A percentile compares a stretch with the other conserved stretches of the same genome.
phyloP scores from a whole-genome alignment of 1,140 invertebrate genomes.

The Zophobas atratus region DNA sequence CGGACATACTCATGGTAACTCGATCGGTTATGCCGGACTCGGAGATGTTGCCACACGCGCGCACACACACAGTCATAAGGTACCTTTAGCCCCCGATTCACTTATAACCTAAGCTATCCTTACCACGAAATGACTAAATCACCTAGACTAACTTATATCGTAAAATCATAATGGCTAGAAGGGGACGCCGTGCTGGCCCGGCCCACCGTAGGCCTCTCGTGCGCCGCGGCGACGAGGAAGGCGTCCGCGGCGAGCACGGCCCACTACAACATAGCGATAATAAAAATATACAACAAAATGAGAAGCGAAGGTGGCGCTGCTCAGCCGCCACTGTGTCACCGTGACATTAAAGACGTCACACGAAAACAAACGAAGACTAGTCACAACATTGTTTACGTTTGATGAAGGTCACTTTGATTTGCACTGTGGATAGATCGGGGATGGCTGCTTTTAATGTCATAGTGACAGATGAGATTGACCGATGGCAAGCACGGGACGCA shows the following conservation, averaged over 20 bases:
- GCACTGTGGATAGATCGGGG: slow-evolving; percentile 21
- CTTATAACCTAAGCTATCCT: slow-evolving; percentile 17
- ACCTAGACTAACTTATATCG: slow-evolving; percentile 20
- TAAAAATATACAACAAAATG: slow-evolving; percentile 10
- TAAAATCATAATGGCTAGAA: slow-evolving; percentile 36
- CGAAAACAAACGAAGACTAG: slow-evolving; percentile 23
- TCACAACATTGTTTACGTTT: slow-evolving; percentile 41
- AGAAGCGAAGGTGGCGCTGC: neutral
- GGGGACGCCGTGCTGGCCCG: neutral
- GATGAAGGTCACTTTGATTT: slow-evolving; percentile 39
- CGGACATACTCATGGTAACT: slow-evolving; percentile 27
- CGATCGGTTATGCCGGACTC: slow-evolving; percentile 19
- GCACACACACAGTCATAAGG: slow-evolving; percentile 34
- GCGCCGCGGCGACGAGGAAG: neutral
- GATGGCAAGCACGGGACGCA: slow-evolving; percentile 32
- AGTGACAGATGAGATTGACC: slow-evolving; percentile 33
- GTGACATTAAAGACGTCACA: slow-evolving; percentile 11
- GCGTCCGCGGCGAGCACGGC: neutral
- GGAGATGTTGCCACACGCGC: slow-evolving; percentile 25
- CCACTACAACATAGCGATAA: neutral
- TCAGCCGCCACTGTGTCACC: neutral
- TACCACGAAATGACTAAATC: slow-evolving; percentile 38
- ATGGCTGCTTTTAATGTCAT: slow-evolving; percentile 14
- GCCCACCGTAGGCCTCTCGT: slow-evolving; percentile 11
- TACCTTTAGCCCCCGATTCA: slow-evolving; percentile 33